Evolutionary conservation across 2,797 vertebrate genomes (phyloP).

Genomic region (Lindbergichthys nudifrons): DNA sequence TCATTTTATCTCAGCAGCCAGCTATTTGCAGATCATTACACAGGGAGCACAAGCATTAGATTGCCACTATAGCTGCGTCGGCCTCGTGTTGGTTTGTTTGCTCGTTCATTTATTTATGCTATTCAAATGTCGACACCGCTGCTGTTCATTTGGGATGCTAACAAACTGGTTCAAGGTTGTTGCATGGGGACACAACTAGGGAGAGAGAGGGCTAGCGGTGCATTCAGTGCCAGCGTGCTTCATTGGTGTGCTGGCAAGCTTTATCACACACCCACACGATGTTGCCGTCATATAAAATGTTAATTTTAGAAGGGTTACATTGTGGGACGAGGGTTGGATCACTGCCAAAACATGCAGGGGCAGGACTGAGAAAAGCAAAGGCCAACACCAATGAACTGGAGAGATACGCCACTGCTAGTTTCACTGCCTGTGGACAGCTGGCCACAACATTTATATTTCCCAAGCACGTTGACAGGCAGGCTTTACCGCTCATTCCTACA

Average conservation of each 20-base stretch:
- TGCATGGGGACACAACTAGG: slow-evolving; percentile 52
- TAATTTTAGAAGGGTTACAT: slow-evolving; percentile 74
- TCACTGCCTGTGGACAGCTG: slow-evolving; percentile 42
- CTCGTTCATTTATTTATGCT: slow-evolving; percentile 82
- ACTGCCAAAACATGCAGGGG: slow-evolving; percentile 68
- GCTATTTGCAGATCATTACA: slow-evolving; percentile 85
- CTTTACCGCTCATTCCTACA: slow-evolving; percentile 15
- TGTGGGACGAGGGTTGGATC: slow-evolving; percentile 59
- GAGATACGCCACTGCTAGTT: slow-evolving; percentile 35
- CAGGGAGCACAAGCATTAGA: slow-evolving; percentile 64
- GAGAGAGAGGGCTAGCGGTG: slow-evolving; percentile 34
- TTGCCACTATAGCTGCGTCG: slow-evolving; percentile 64
- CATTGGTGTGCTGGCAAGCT: slow-evolving; percentile 70
- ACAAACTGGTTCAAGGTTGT: slow-evolving; percentile 81
- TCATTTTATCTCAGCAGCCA: slow-evolving; percentile 80
- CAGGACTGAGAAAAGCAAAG: slow-evolving; percentile 49
- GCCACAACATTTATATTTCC: slow-evolving; percentile 18
- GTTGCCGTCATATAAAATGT: slow-evolving; percentile 72
- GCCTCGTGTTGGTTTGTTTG: slow-evolving; percentile 78
- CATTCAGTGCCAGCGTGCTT: slow-evolving; percentile 70
- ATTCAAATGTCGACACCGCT: slow-evolving; percentile 75
- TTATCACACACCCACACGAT: slow-evolving; percentile 57
- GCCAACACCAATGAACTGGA: slow-evolving; percentile 50
- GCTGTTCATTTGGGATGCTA: slow-evolving; percentile 77
- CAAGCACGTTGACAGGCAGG: slow-evolving; percentile 21